Evolutionary conservation across 2,113 vertebrate species (phyloP), one percentile per base, ranked within the genome.

Genomic region (Lophura nycthemera): DNA sequence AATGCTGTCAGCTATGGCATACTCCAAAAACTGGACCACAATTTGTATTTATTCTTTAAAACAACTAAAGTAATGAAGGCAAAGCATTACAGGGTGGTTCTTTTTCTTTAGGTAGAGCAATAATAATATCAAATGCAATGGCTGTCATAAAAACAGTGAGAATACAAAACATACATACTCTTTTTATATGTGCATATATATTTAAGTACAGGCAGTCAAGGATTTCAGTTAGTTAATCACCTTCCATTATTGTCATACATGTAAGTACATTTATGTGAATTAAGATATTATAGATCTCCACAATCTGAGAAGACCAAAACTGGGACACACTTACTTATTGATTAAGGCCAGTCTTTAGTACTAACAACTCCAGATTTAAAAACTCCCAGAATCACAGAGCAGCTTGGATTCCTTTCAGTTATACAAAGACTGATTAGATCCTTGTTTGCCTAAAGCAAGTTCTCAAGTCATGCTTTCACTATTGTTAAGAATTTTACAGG

Each of bases 1-100:
- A 82, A 82, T 0, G 2, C 57, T 75, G 69, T 63, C 86, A 75
- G 27, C 74, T 63, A 45, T 2, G 1, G 78, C 32, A 85, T 11
- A 56, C 34, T 76, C 17, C 34, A 59, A 65, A 24, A 76, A 60
- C 19, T 67, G 18, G 59, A 66, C 7, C 9, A 83, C 47, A 64
- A 60, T 83, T 85, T 80, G 73, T 38, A 47, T 80, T 84, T 95
- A 76, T 59, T 87, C 63, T 75, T 83, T 81, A 77, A 85, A 92
- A 57, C 74, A 96, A 84, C 34, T 78, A 29, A 75, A 56, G 20
- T 71, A 91, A 92, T 42, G 30, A 80, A 92, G 91, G 74, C 50
- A 83, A 91, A 88, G 43, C 17, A 13, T 67, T 87, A 85, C 32
- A 69, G 50, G 76, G 75, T 30, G 0, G 29, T 40, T 90, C 25